Conservation (phyloP, 2,888 invertebrate genomes). For the Orthosia cruda region DNA sequence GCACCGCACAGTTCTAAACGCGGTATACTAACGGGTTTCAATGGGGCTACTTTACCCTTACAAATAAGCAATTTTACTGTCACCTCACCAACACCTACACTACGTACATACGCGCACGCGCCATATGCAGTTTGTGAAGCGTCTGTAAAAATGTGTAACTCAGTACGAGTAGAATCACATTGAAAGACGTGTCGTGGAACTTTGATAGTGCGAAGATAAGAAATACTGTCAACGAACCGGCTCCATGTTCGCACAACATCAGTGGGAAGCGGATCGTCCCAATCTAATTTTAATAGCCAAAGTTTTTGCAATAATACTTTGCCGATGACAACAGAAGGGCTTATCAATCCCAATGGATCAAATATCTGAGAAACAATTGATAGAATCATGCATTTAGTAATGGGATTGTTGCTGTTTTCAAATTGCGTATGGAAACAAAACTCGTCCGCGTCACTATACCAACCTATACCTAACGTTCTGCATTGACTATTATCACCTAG, state of each 20-base stretch:
- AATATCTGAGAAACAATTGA: background rate
- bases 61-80: background rate
- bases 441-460: background rate
- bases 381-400: background rate
- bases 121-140: background rate
- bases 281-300: background rate
- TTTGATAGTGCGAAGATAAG: background rate
- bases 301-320: background rate
- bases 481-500: background rate
- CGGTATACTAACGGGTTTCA: no score
- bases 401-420: background rate
- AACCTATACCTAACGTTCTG: background rate
- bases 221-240: background rate
- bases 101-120: background rate
- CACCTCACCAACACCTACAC: background rate
- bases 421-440: background rate
- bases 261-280: slow-evolving; percentile 3
- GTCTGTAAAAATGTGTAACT: no score
- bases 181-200: background rate
- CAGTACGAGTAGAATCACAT: no score
- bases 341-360: background rate
- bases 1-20: no score
- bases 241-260: background rate
- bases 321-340: background rate
- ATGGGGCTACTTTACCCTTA: background rate